Percentiles rank a stretch among this genome's conserved stretches.
phyloP scores from a whole-genome alignment of 1,140 invertebrate genomes.

The Lordiphosa mommai region DNA sequence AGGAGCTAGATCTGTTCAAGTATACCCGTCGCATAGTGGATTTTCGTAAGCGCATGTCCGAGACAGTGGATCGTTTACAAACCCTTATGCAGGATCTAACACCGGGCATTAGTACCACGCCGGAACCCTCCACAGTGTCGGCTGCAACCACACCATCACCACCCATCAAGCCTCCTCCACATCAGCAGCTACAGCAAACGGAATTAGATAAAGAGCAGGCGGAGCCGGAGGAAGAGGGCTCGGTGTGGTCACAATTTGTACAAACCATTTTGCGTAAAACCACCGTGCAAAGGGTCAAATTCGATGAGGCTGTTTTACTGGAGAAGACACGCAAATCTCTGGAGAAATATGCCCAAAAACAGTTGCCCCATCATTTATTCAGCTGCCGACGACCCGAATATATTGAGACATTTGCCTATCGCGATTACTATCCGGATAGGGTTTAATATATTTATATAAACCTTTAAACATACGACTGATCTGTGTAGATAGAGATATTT shows the following conservation, averaged over 20 bases:
- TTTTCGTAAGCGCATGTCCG: constrained; percentile 68
- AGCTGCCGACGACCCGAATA: constrained; percentile 61
- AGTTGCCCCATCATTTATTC: constrained; percentile 51
- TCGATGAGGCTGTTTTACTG: constrained; percentile 52
- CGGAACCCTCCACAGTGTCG: too few relatives aligned
- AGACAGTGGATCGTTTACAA: constrained; percentile 68
- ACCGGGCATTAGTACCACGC: too few relatives aligned
- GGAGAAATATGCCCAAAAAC: constrained; percentile 47
- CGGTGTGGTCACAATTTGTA: constrained; percentile 72
- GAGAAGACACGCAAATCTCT: constrained; percentile 68
- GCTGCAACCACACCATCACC: not conserved
- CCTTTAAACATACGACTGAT: constrained; percentile 53
- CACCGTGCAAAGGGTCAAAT: constrained; percentile 51
- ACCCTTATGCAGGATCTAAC: constrained; percentile 56
- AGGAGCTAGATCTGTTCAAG: constrained; percentile 50
- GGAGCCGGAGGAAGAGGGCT: constrained; percentile 17
- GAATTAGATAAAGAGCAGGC: too few relatives aligned
- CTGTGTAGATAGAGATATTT: constrained; percentile 52
- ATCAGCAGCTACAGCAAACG: not conserved
- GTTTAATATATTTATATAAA: constrained; percentile 22
- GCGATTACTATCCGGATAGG: constrained; percentile 63
- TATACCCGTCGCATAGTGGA: constrained; percentile 58
- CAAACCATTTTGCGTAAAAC: constrained; percentile 70
- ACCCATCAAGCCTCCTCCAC: not conserved
- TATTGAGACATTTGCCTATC: constrained; percentile 68